Evolutionary conservation across 2,113 vertebrate genomes (phyloP), one percentile per base, ranked within the genome.

Genomic region (Salvator merianae): DNA sequence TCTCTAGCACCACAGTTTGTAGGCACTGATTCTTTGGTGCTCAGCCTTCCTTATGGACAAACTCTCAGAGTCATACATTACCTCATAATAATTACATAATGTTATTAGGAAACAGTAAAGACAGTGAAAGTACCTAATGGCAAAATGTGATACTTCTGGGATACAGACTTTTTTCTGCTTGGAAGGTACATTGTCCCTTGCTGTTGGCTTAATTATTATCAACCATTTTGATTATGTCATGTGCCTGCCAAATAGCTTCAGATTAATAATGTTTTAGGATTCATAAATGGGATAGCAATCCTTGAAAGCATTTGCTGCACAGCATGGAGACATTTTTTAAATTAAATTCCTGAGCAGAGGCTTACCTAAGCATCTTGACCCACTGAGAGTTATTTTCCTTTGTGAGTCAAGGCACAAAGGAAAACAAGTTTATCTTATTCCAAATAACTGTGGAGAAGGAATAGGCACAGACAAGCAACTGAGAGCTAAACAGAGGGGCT

Each of bases 301-400:
- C 84, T 62, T 82, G 81, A 80, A 88, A 88, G 83, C 83, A 88
- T 12, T 63, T 88, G 32, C 40, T 50, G 76, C 16, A 28, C 87
- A 0, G 66, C 86, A 76, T 86, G 82, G 84, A 87, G 81, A 59
- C 26, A 32, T 22, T 81, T 3, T 74, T 26, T 84, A 78, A 86
- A 36, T 78, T 53, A 89, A 86, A 7, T 50, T 78, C 36, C 79
- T 78, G 24, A 71, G 62, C 20, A 83, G 62, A 50, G 84, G 36
- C 0, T 84, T 87, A 83, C 74, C 88, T 84, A 47, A 68, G 87
- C 84, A 34, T 91, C 75, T 63, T 38, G 69, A 81, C 71, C 71
- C n/a, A 71, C 1, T 32, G 30, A 84, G 63, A 55, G 38, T 72
- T 74, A 18, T 36, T 0, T 0, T 65, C 62, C 80, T 82, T 12